A percentile compares a stretch with the other conserved stretches of the same genome.
These are phyloP conservation scores for Zalophus californianus DNA, from an alignment of 2,797 vertebrate species.

Conservation along the genomic window DNA sequence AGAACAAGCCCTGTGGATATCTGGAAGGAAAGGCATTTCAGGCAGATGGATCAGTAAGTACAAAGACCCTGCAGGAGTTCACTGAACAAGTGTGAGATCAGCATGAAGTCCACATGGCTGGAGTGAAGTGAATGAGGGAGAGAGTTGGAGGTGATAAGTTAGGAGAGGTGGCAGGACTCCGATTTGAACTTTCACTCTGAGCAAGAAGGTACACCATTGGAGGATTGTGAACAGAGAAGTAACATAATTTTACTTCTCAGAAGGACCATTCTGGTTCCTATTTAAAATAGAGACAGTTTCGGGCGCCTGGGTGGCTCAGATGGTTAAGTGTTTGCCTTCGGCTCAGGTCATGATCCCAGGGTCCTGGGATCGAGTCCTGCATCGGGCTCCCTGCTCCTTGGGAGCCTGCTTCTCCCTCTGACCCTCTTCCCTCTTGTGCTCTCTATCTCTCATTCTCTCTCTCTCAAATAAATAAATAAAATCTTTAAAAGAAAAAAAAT, in stretches of 20 bases:
- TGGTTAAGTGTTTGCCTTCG: too few species aligned
- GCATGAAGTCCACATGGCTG: background rate
- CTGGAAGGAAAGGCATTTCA: background rate
- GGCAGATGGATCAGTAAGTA: background rate
- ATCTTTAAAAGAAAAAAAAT: too few species aligned
- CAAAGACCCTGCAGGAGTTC: background rate
- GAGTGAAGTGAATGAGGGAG: background rate
- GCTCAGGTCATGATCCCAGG: too few species aligned
- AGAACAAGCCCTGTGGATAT: background rate
- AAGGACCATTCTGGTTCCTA: background rate
- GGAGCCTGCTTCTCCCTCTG: too few species aligned
- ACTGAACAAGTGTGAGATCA: background rate
- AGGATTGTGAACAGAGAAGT: background rate
- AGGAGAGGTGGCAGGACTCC: too few species aligned
- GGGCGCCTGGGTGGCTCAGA: too few species aligned
- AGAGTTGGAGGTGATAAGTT: background rate
- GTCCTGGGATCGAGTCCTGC: too few species aligned
- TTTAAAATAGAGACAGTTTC: background rate
- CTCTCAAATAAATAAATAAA: too few species aligned
- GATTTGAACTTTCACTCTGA: background rate
- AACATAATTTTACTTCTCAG: background rate
- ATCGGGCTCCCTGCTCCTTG: too few species aligned
- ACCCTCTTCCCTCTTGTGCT: too few species aligned
- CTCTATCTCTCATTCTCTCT: too few species aligned
- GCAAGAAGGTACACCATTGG: background rate